Evolutionary conservation across 2,797 vertebrate species (phyloP), one percentile per base, ranked within the genome.

Genomic region (Knipowitschia caucasica): DNA sequence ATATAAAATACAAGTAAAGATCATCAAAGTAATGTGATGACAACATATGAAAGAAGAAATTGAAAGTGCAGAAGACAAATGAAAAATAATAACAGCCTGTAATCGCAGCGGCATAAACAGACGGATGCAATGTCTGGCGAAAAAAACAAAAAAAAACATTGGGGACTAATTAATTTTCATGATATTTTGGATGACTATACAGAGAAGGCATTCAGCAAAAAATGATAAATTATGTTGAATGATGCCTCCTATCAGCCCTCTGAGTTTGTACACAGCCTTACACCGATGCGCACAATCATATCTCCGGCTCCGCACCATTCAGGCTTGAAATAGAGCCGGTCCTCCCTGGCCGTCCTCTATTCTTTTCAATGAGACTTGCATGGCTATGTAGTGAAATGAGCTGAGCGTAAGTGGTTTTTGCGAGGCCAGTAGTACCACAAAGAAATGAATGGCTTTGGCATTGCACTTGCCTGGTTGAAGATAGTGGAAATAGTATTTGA

Each of bases 241-340:
- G 25, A 30, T 34, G 42, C 29, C 42, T 7, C 10, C n/a, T 26
- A 49, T 10, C 23, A 53, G 20, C 46, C 47, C 44, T 70, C 58
- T 58, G 60, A 46, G 47, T 53, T 42, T 70, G 64, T 68, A 53
- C 59, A 65, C 50, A 4, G 11, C 29, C 66, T 67, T 64, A 59
- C 62, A 66, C 63, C 57, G 60, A 18, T 23, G 23, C 54, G 38
- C 45, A 67, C 63, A 78, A 75, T 78, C 71, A 70, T 67, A 76
- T 75, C 68, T 76, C 77, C 56, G 35, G 50, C 53, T 52, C 26
- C 7, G 71, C 67, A 74, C 53, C 75, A 73, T 56, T 30, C 73
- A 74, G 54, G 68, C 81, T 79, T 80, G 75, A 82, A 83, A 83
- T 79, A 58, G 54, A 76, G 72, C 62, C 59, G 5, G 47, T 76